A percentile compares a stretch with the other conserved stretches of the same genome.
Conservation (phyloP, 2,113 vertebrate species). For the Elachura formosa region DNA sequence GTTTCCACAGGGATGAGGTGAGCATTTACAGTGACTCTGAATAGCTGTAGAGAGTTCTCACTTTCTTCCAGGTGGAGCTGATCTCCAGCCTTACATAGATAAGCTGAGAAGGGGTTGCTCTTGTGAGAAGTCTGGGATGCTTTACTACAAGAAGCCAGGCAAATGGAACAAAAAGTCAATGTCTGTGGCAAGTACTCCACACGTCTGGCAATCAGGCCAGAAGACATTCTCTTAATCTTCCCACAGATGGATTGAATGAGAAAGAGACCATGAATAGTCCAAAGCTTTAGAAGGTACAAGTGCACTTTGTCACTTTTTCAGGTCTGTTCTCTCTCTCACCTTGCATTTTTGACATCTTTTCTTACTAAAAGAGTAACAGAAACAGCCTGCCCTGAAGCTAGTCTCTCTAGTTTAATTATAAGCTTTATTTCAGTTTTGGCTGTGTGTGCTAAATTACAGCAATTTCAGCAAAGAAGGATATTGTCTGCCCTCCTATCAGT, state of each 20-base stretch:
- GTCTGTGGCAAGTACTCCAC: background rate
- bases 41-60: background rate
- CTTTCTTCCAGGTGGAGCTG: background rate
- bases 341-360: background rate
- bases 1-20: background rate
- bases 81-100: background rate
- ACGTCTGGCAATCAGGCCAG: background rate
- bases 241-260: background rate
- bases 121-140: background rate
- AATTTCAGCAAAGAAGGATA: background rate
- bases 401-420: conserved; percentile 18
- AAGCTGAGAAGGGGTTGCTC: background rate
- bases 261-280: background rate
- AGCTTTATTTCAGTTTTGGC: background rate
- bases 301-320: background rate
- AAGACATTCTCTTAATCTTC: background rate
- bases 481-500: background rate
- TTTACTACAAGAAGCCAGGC: background rate
- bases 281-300: background rate
- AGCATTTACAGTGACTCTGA: background rate
- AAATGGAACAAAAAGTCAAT: background rate
- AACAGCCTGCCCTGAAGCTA: background rate
- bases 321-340: background rate
- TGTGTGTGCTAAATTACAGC: background rate
- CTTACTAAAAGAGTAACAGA: background rate